A percentile compares a stretch with the other conserved stretches of the same genome.
These are phyloP conservation scores for Bellardia bayeri DNA, from an alignment of 2,888 invertebrate genomes.

Conservation along the genomic window DNA sequence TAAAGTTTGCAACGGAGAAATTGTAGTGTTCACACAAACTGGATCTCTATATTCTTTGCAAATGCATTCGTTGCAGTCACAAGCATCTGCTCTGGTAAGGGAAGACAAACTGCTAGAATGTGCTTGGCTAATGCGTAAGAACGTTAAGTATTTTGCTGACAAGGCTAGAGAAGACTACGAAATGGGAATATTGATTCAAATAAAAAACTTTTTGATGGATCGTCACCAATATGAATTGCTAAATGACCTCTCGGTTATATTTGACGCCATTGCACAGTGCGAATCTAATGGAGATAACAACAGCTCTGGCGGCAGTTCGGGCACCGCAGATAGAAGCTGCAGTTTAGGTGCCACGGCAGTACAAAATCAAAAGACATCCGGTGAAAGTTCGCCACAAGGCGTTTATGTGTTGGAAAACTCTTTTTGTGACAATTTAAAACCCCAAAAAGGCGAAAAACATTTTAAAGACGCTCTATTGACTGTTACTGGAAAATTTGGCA, in stretches of 20 bases:
- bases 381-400: constrained; percentile 75
- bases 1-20: constrained; percentile 79
- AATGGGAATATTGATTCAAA: constrained; percentile 80
- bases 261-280: constrained; percentile 83
- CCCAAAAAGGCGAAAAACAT: constrained; percentile 79
- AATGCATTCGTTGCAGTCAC: constrained; percentile 78
- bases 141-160: constrained; percentile 84
- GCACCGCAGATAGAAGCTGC: constrained; percentile 79
- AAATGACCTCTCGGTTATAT: constrained; percentile 84
- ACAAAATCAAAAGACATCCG: constrained; percentile 48
- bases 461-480: constrained; percentile 83
- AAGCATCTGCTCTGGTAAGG: constrained; percentile 80
- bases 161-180: constrained; percentile 83
- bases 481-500: constrained; percentile 84
- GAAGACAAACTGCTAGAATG: constrained; percentile 82
- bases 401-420: constrained; percentile 83
- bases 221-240: constrained; percentile 83
- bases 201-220: constrained; percentile 82
- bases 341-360: constrained; percentile 71
- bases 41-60: constrained; percentile 82
- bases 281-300: constrained; percentile 81
- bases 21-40: constrained; percentile 82
- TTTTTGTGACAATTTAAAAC: constrained; percentile 83
- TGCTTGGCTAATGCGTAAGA: constrained; percentile 81
- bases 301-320: constrained; percentile 83